These are phyloP conservation scores for Lucifuga dentata DNA, from an alignment of 2,113 vertebrate species.

Conservation along the genomic window DNA sequence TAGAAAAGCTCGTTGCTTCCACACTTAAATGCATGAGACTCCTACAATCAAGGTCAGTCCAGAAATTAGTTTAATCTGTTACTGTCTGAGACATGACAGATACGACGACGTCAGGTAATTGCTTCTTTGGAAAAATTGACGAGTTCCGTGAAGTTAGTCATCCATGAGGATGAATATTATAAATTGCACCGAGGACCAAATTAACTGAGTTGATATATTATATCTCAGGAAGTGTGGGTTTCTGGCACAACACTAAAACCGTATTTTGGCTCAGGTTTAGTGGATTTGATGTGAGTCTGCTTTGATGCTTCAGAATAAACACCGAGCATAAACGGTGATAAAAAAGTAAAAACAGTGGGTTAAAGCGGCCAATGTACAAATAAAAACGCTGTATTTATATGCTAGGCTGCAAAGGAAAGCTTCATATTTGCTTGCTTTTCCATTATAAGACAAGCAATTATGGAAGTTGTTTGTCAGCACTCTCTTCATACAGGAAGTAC, in stretches of 20 bases:
- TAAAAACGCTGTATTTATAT: too few relatives aligned
- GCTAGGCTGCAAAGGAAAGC: too few relatives aligned
- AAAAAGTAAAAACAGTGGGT: conserved; percentile 29
- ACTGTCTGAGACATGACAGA: conserved; percentile 74
- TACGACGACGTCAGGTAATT: conserved; percentile 78
- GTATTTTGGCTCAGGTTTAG: conserved; percentile 46
- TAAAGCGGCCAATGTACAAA: conserved; percentile 32
- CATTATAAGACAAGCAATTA: too few relatives aligned
- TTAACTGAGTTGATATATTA: conserved; percentile 72
- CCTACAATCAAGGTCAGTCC: conserved; percentile 74
- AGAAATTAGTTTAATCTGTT: conserved; percentile 82
- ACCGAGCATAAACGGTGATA: conserved; percentile 12
- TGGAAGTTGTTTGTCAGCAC: too few relatives aligned
- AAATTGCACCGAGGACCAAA: conserved; percentile 73
- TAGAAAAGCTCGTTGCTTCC: conserved; percentile 45
- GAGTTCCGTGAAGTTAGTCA: conserved; percentile 69
- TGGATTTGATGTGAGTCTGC: conserved; percentile 41
- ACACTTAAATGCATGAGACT: conserved; percentile 61
- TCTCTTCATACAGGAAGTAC: too few relatives aligned
- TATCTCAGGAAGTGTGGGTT: conserved; percentile 48
- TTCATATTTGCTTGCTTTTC: too few relatives aligned
- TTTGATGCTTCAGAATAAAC: conserved; percentile 43
- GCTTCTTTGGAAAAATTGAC: conserved; percentile 78
- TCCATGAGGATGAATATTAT: conserved; percentile 71
- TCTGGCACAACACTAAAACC: conserved; percentile 18